Evolutionary conservation across 2,888 invertebrate genomes (phyloP), one percentile per base, ranked within the genome.

Genomic region (Nebria brevicollis): DNA sequence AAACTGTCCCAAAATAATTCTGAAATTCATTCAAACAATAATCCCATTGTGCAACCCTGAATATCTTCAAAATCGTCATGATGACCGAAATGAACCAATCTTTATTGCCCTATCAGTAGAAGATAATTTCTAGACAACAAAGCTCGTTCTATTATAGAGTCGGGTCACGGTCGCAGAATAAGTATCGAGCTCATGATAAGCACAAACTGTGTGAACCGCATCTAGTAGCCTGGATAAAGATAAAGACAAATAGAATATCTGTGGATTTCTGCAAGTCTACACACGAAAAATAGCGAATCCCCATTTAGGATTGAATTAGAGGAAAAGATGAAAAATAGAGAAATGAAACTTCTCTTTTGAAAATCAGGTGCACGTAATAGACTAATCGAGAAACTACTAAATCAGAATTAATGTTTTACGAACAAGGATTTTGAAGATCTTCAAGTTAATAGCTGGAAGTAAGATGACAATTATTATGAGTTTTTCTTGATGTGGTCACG

Each of bases 401-500:
- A 34, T 20, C 34, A 34, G 34, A 34, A 34, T 34, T 34, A 34
- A 34, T 34, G 34, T 34, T 34, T 34, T 34, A 5, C 34, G 13
- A 54, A 54, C 54, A 13, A 54, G 54, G 54, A 54, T 54, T 54
- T 11, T 2, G 54, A 6, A 54, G 54, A 13, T 54, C 54, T 8
- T 54, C 8, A 54, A 54, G 54, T 54, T 54, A 54, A 11, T 54
- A 54, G 54, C 11, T 54, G 54, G 54, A 3, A 54, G 54, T 54
- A 54, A 54, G 8, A 54, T 13, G 54, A 54, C 54, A 54, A 54
- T 54, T 54, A 54, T 54, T 54, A 54, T 54, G 54, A 54, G 70
- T 70, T 70, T 25, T 8, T 25, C 70, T 25, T 70, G 34, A 70
- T 70, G 70, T 70, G 70, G 26, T 70, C 70, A 70, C 70, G 70